A percentile compares a stretch with the other conserved stretches of the same genome.
phyloP scores from a whole-genome alignment of 2,113 vertebrate genomes.

The Vicugna pacos region DNA sequence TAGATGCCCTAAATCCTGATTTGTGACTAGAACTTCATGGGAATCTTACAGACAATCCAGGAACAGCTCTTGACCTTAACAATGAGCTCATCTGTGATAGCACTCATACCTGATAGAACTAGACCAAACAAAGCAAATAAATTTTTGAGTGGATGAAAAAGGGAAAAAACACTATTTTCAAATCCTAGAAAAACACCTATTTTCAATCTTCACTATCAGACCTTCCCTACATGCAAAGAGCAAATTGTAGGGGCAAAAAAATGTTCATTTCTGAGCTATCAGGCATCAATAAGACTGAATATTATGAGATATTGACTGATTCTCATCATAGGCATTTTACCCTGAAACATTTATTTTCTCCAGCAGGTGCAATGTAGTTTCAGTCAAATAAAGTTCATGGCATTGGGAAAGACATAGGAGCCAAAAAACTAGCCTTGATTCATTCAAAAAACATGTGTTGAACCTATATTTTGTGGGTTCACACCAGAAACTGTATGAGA shows the following conservation, averaged over 20 bases:
- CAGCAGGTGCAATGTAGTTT: not conserved
- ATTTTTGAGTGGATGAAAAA: not conserved
- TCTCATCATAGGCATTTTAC: conserved; percentile 7
- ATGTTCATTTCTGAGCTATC: not conserved
- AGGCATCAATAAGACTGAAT: not conserved
- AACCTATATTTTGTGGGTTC: not conserved
- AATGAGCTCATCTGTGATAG: not conserved
- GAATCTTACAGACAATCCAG: not conserved
- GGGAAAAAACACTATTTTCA: not conserved
- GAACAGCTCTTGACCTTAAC: not conserved
- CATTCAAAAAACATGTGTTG: conserved; percentile 25
- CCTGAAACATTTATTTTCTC: conserved; percentile 13
- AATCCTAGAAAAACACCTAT: not conserved
- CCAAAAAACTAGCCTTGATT: conserved; percentile 17
- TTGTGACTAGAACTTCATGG: not conserved
- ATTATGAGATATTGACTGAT: not conserved
- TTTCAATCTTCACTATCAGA: not conserved
- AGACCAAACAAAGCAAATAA: conserved; percentile 7
- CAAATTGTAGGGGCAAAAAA: not conserved
- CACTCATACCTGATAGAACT: not conserved
- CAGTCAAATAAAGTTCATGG: conserved; percentile 31
- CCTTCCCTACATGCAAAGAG: not conserved
- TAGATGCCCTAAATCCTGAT: not conserved
- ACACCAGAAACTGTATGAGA: not conserved
- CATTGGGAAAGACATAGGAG: not conserved